These are phyloP conservation scores for Silurus aristotelis DNA, from an alignment of 2,797 vertebrate genomes.

Conservation along the genomic window DNA sequence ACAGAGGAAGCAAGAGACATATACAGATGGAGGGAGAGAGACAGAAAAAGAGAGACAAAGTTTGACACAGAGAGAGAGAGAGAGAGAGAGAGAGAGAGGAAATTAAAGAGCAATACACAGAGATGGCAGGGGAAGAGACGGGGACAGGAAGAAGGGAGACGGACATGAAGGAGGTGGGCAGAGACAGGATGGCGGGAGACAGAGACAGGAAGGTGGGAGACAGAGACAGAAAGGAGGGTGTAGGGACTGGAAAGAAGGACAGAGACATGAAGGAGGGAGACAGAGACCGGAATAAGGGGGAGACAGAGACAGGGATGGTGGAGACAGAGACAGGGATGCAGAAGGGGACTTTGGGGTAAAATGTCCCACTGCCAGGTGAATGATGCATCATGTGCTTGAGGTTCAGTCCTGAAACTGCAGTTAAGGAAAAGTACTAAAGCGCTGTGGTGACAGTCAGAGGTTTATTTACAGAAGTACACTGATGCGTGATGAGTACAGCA, in stretches of 20 bases:
- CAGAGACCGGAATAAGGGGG: too few species aligned
- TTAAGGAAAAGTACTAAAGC: too few species aligned
- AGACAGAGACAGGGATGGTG: background rate
- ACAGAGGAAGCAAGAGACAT: too few species aligned
- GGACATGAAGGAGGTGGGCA: background rate
- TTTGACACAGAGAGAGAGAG: conserved; percentile 16
- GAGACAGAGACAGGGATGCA: background rate
- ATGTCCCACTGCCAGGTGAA: too few species aligned
- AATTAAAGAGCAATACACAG: background rate
- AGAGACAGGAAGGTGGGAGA: background rate
- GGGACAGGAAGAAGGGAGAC: background rate
- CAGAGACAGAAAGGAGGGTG: background rate
- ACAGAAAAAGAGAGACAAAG: conserved; percentile 45
- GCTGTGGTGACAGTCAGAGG: too few species aligned
- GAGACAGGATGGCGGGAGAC: background rate
- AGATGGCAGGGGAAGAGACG: background rate
- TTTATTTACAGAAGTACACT: too few species aligned
- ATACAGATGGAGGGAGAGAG: too few species aligned
- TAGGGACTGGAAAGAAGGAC: background rate
- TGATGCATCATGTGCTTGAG: too few species aligned
- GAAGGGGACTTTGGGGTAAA: too few species aligned
- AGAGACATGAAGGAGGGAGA: background rate
- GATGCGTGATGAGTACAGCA: too few species aligned
- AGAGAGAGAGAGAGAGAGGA: background rate
- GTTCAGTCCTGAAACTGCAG: too few species aligned